A percentile compares a stretch with the other conserved stretches of the same genome.
Evolutionary conservation across 1,140 invertebrate species (phyloP).

Genomic region (Dendroctonus valens): DNA sequence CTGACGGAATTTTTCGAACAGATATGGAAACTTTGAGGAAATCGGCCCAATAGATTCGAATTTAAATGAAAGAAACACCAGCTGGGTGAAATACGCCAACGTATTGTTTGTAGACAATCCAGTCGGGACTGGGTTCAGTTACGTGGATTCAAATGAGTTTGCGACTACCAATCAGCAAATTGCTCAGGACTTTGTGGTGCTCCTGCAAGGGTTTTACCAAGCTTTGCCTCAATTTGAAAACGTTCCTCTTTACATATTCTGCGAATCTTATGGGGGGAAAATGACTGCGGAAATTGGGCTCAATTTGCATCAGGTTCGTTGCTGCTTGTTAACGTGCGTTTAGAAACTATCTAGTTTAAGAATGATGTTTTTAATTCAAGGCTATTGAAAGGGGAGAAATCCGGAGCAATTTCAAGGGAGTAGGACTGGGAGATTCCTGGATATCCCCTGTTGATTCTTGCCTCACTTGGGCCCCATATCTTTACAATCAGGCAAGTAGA

Average conservation of each 20-base stretch:
- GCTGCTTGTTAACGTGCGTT: too few species aligned
- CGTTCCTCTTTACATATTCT: conserved; percentile 77
- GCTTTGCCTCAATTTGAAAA: conserved; percentile 64
- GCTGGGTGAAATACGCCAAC: conserved; percentile 75
- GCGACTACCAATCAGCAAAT: conserved; percentile 71
- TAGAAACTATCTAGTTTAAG: too few species aligned
- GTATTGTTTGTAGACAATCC: conserved; percentile 87
- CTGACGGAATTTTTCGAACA: background rate
- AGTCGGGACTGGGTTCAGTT: conserved; percentile 86
- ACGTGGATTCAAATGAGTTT: conserved; percentile 62
- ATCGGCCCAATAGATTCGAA: conserved; percentile 69
- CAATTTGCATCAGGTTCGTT: conserved; percentile 17
- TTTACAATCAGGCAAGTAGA: conserved; percentile 64
- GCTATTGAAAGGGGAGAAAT: conserved; percentile 64
- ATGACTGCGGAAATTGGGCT: conserved; percentile 78
- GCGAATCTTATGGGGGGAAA: conserved; percentile 87
- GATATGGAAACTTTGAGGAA: conserved; percentile 76
- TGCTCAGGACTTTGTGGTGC: conserved; percentile 71
- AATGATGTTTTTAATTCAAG: conserved; percentile 48
- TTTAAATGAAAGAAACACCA: conserved; percentile 63
- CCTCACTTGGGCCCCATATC: conserved; percentile 74
- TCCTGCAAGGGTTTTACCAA: conserved; percentile 65
- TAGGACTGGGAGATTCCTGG: conserved; percentile 83
- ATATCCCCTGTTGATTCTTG: conserved; percentile 81
- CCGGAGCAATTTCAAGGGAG: conserved; percentile 69